Evolutionary conservation across 2,113 vertebrate genomes (phyloP).

Genomic region (Xiphorhynchus elegans): DNA sequence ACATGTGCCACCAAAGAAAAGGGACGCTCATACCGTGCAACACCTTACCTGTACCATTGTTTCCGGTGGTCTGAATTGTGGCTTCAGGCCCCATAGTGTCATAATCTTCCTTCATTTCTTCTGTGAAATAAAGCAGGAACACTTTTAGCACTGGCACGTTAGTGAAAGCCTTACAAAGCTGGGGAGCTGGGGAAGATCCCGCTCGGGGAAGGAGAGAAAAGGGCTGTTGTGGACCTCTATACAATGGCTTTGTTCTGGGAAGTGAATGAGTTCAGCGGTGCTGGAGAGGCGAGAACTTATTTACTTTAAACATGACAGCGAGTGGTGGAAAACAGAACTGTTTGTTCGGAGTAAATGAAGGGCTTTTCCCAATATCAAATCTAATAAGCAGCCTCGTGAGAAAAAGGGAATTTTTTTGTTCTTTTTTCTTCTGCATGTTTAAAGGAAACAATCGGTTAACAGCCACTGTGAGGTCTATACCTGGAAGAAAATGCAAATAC

Average conservation of each 20-base stretch:
- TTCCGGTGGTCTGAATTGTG: slow-evolving; percentile 87
- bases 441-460: slow-evolving; percentile 53
- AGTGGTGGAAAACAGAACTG: slow-evolving; percentile 76
- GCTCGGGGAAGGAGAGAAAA: slow-evolving; percentile 70
- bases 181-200: slow-evolving; percentile 72
- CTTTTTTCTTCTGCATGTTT: background rate
- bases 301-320: slow-evolving; percentile 88
- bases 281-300: slow-evolving; percentile 82
- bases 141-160: slow-evolving; percentile 66
- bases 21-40: background rate
- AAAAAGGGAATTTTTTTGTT: background rate
- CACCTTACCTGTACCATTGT: slow-evolving; percentile 94
- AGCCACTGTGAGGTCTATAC: slow-evolving; percentile 40
- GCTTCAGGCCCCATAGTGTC: slow-evolving; percentile 92
- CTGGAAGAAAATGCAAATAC: slow-evolving; percentile 51
- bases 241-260: slow-evolving; percentile 78
- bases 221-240: slow-evolving; percentile 71
- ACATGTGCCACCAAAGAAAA: background rate
- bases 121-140: slow-evolving; percentile 76
- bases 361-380: slow-evolving; percentile 66
- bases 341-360: slow-evolving; percentile 59
- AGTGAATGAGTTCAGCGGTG: slow-evolving; percentile 83
- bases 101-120: slow-evolving; percentile 98
- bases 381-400: background rate
- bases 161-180: slow-evolving; percentile 56